Conservation (phyloP, 2,888 invertebrate genomes). For the Oligia strigilis region DNA sequence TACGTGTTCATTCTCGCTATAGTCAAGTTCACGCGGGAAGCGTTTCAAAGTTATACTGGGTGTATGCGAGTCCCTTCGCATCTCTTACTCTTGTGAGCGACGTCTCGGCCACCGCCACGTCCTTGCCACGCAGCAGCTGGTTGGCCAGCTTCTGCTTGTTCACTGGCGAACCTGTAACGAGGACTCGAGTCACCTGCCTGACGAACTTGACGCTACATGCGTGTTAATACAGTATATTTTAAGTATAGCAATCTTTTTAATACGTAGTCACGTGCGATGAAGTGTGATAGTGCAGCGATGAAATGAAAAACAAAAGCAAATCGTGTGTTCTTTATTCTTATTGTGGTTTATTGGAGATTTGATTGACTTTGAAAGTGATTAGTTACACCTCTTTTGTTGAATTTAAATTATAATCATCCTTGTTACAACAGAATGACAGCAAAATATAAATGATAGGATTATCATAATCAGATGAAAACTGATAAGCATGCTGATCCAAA, state of each 20-base stretch:
- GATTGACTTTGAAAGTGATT: neutral
- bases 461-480: slow-evolving; percentile 25
- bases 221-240: slow-evolving; percentile 20
- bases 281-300: slow-evolving; percentile 19
- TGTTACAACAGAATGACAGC: neutral
- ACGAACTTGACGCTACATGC: slow-evolving; percentile 60
- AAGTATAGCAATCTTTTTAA: slow-evolving; percentile 20
- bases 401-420: neutral
- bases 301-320: slow-evolving; percentile 41
- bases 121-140: slow-evolving; percentile 92
- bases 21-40: slow-evolving; percentile 77
- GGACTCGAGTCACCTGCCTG: slow-evolving; percentile 79
- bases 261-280: slow-evolving; percentile 29
- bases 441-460: slow-evolving; percentile 21
- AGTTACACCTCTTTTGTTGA: neutral
- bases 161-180: slow-evolving; percentile 94
- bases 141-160: slow-evolving; percentile 96
- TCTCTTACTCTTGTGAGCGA: slow-evolving; percentile 95
- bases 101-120: slow-evolving; percentile 94
- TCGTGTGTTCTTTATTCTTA: slow-evolving; percentile 1
- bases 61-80: slow-evolving; percentile 73
- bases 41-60: slow-evolving; percentile 84
- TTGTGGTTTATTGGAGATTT: slow-evolving; percentile 14
- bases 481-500: slow-evolving; percentile 37
- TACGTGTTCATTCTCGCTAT: slow-evolving; percentile 67